A percentile compares a stretch with the other conserved stretches of the same genome.
These are phyloP conservation scores for Taxidea taxus DNA, from an alignment of 2,113 vertebrate genomes.

Conservation along the genomic window DNA sequence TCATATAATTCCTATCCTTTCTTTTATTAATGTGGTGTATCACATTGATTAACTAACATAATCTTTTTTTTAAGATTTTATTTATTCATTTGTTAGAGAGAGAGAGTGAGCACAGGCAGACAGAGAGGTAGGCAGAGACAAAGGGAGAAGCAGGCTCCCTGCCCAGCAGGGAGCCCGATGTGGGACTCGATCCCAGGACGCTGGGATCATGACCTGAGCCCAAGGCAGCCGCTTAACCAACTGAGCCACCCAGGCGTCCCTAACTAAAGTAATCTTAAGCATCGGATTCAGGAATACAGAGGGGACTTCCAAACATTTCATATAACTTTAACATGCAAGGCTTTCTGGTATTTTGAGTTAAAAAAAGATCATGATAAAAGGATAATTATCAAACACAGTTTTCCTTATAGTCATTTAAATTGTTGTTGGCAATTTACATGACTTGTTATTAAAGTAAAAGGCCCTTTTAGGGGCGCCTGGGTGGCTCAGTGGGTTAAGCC, in stretches of 20 bases:
- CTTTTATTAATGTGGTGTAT: neutral
- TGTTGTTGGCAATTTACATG: neutral
- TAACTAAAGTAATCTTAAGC: neutral
- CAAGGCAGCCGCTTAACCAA: no score
- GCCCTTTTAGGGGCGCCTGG: no score
- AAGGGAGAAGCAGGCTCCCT: no score
- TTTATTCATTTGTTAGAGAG: no score
- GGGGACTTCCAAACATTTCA: neutral
- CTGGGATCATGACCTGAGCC: no score
- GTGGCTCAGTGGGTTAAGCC: no score
- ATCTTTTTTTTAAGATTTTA: no score
- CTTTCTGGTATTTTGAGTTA: slow-evolving; percentile 5
- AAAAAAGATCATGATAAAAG: neutral
- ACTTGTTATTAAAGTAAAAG: slow-evolving; percentile 43
- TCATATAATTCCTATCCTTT: neutral
- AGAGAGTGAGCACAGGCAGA: no score
- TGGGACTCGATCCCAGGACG: no score
- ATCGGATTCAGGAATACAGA: neutral
- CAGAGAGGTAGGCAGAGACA: no score
- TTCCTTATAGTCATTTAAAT: slow-evolving; percentile 43
- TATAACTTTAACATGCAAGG: neutral
- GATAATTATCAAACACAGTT: neutral
- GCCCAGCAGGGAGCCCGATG: no score
- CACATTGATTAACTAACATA: neutral
- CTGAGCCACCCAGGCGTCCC: no score